Evolutionary conservation across 1,140 invertebrate genomes (phyloP), one percentile per base, ranked within the genome.

Genomic region (Phymorhynchus buccinoides): DNA sequence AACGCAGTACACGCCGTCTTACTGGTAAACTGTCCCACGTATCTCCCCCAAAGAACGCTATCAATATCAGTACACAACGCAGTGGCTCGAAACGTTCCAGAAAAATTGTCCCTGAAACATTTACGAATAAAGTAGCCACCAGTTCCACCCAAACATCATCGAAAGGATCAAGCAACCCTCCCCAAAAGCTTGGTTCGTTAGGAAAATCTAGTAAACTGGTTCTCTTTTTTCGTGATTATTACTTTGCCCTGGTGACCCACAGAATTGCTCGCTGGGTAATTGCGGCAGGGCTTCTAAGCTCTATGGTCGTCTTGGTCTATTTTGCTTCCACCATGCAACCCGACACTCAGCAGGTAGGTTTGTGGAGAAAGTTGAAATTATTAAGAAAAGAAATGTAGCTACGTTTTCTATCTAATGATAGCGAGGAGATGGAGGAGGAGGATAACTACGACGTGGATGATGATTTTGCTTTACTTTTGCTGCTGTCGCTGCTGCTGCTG

Each of bases 291-390:
- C 86, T 88, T 56, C n/a, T 85, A 9, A 80, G 22, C 3, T 52
- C 85, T 30, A 52, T 90, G 30, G 73, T 73, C 4, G 85, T 80
- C 30, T 88, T 90, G 6, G 48, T 71, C 1, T 84, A 86, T 30
- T 86, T 84, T 18, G 87, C 89, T 4, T 85, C 89, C 7, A 83
- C 32, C 35, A 39, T 91, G 48, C 56, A 88, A 75, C 82, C 86
- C 30, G 87, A 91, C 39, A 87, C 89, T 73, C 88, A 90, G 85
- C 81, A 88, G 85, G 90, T 91, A 52, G n/a, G n/a, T n/a, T n/a
- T n/a, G n/a, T n/a, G n/a, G n/a, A n/a, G n/a, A n/a, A n/a, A n/a
- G n/a, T n/a, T n/a, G n/a, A n/a, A n/a, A n/a, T n/a, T n/a, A n/a
- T n/a, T n/a, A n/a, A n/a, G n/a, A n/a, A n/a, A n/a, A n/a, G n/a